Evolutionary conservation across 2,888 invertebrate genomes (phyloP), one percentile per base, ranked within the genome.

Genomic region (Ypsolopha scabrella): DNA sequence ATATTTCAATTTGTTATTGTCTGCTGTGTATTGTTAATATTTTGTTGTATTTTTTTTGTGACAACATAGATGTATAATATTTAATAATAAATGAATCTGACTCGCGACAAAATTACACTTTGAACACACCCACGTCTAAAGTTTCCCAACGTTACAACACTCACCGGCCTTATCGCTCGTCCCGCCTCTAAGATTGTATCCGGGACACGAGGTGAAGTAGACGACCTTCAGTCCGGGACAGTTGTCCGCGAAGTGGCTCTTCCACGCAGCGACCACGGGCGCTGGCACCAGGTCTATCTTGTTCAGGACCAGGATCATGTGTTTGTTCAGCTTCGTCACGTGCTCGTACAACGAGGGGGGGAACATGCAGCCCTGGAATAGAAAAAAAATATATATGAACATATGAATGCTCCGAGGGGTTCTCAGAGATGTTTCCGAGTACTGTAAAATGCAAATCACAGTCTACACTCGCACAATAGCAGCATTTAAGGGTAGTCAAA

Each of bases 271-370:
- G 8, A 96, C 95, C 33, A 95, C 85, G 0, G 91, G 74, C 0
- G 95, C 89, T 0, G 95, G 93, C 0, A 94, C 95, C 57, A 98
- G 77, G 78, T 98, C 98, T 39, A 97, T 91, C 87, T 98, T 98
- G 76, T 98, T 98, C 8, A 98, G 74, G 0, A 98, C 91, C 9
- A 98, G 70, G 55, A 98, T 93, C 79, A 97, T 92, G 45, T 93
- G 89, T 70, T 97, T 97, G n/a, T 90, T 89, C 48, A 95, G 79
- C 0, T 89, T 88, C 2, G 90, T 87, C 0, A 91, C 90, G 69
- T 95, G 92, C 8, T 91, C 80, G 71, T 96, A 97, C 0, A 98
- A 83, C 2, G 94, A 93, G 0, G 97, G 97, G 0, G 98, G 96
- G 72, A 98, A 97, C 91, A 97, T 92, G 68, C 93, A 80, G 1